phyloP scores from a whole-genome alignment of 2,113 vertebrate genomes.

The Erinaceus europaeus region DNA sequence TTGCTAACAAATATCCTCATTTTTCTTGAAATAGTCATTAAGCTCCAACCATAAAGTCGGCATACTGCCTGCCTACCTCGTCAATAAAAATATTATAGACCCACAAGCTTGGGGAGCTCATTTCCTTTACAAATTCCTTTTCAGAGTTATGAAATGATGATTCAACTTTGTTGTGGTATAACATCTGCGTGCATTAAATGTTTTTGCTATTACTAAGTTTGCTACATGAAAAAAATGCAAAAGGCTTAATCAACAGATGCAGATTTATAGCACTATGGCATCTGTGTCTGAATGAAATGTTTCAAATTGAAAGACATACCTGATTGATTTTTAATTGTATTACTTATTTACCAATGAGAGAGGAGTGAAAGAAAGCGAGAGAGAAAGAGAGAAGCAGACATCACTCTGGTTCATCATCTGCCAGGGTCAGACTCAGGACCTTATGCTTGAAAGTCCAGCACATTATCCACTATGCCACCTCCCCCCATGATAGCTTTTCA shows the following conservation, averaged over 20 bases:
- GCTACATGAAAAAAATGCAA: slow-evolving; percentile 24
- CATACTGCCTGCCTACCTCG: slow-evolving; percentile 5
- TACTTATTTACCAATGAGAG: not conserved
- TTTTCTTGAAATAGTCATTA: not conserved
- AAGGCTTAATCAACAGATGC: slow-evolving; percentile 3
- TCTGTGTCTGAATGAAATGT: not conserved
- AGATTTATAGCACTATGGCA: not conserved
- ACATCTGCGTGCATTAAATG: slow-evolving; percentile 34
- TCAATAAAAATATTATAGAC: slow-evolving; percentile 59
- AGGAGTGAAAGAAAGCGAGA: not conserved
- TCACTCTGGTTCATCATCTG: too few relatives aligned
- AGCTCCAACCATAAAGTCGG: slow-evolving; percentile 21
- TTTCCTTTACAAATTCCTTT: slow-evolving; percentile 49
- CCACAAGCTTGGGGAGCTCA: slow-evolving; percentile 29
- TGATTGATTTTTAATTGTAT: not conserved
- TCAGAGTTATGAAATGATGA: slow-evolving; percentile 48
- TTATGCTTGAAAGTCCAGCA: too few relatives aligned
- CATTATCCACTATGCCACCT: too few relatives aligned
- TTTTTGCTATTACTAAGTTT: not conserved
- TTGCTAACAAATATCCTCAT: slow-evolving; percentile 8
- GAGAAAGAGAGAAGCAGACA: not conserved
- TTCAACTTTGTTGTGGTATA: slow-evolving; percentile 13
- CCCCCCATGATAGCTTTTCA: too few relatives aligned
- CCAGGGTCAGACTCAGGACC: too few relatives aligned
- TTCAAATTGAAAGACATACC: slow-evolving; percentile 25